These are phyloP conservation scores for Silurus glanis DNA, from an alignment of 2,113 vertebrate genomes.

Conservation along the genomic window DNA sequence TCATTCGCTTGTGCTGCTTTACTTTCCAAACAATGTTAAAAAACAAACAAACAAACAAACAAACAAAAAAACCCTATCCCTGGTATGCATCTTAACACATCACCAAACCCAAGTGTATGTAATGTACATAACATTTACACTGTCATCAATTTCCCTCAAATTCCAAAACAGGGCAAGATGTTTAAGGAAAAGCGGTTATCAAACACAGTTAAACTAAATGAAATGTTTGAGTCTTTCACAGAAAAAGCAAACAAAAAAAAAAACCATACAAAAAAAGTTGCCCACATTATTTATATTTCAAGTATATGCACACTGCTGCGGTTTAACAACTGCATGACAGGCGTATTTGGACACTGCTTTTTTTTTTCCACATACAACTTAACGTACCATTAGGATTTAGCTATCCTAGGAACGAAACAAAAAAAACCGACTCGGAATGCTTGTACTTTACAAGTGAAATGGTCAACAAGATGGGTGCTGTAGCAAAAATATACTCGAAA, in stretches of 20 bases:
- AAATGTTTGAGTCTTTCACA: not conserved
- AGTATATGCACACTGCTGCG: not conserved
- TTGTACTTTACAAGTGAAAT: not conserved
- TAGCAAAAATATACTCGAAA: conserved; percentile 17
- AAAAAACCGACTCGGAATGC: too few species aligned
- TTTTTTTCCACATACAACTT: not conserved
- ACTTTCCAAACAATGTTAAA: not conserved
- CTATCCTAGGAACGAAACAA: not conserved
- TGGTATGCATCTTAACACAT: not conserved
- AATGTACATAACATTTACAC: not conserved
- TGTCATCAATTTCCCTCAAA: not conserved
- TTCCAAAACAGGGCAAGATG: not conserved
- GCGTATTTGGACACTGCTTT: not conserved
- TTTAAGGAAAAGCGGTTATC: not conserved
- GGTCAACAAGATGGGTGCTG: not conserved
- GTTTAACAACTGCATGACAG: not conserved
- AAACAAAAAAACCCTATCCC: too few species aligned
- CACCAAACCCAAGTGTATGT: not conserved
- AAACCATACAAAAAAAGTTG: too few species aligned
- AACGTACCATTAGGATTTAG: not conserved
- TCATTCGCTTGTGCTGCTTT: not conserved
- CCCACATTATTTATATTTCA: not conserved
- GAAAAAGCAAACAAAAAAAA: too few species aligned
- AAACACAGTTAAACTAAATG: not conserved
- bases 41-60: not conserved